Conservation (phyloP, 2,797 vertebrate species). For the Megaceryle alcyon region DNA sequence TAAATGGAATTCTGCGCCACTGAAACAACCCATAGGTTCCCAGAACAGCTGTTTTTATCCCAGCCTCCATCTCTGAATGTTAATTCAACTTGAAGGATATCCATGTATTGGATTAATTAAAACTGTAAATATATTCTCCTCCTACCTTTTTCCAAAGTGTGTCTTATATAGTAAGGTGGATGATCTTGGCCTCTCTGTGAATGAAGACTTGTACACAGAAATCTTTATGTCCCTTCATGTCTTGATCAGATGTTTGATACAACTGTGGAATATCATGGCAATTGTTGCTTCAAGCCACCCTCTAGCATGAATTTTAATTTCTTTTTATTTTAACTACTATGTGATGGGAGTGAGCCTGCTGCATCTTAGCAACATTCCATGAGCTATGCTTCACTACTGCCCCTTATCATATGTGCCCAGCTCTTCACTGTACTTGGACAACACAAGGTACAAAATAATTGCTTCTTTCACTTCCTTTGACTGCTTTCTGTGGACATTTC, state of each 20-base stretch:
- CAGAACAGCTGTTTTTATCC: neutral
- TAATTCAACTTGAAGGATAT: neutral
- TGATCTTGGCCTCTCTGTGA: neutral
- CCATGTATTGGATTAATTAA: neutral
- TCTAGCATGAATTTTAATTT: neutral
- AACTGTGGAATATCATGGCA: neutral
- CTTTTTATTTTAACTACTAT: neutral
- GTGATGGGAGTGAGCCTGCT: neutral
- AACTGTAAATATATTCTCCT: neutral
- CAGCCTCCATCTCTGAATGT: neutral
- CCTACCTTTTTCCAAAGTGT: neutral
- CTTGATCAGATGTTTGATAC: neutral
- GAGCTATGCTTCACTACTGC: neutral
- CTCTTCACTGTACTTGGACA: neutral
- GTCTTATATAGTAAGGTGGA: neutral
- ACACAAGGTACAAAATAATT: neutral
- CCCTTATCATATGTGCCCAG: neutral
- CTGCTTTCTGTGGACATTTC: neutral
- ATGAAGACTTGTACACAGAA: neutral
- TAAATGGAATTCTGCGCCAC: neutral
- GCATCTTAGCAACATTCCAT: neutral
- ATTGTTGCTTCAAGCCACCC: neutral
- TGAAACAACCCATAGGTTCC: constrained; percentile 35
- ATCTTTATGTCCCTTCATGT: neutral
- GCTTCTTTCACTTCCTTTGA: neutral